Evolutionary conservation across 2,888 invertebrate species (phyloP).

Genomic region (Aphodius granarius): DNA sequence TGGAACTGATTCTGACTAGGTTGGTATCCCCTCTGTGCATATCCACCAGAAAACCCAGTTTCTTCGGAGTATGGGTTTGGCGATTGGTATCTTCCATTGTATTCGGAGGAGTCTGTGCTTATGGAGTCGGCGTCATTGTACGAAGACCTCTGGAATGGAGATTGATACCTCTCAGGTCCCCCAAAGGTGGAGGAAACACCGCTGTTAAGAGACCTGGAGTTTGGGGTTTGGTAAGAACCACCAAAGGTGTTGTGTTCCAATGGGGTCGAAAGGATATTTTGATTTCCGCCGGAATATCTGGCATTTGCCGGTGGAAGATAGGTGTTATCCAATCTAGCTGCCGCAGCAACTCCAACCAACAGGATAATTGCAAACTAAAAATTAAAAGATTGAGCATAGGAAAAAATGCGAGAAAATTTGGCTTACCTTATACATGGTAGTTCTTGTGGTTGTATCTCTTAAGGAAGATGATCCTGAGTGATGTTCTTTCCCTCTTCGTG

Average conservation of each 20-base stretch:
- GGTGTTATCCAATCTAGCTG: conserved; percentile 60
- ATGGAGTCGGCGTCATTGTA: background rate
- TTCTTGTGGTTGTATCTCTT: background rate
- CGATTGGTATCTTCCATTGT: background rate
- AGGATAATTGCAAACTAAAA: background rate
- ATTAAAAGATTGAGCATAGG: background rate
- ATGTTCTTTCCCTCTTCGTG: background rate
- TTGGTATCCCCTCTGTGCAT: background rate
- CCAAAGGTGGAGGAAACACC: background rate
- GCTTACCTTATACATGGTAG: background rate
- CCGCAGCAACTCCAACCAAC: conserved; percentile 49
- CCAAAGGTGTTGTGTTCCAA: conserved; percentile 7
- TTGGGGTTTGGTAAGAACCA: background rate
- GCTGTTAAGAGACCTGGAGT: background rate
- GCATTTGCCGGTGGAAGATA: conserved; percentile 60
- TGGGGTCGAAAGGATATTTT: conserved; percentile 44
- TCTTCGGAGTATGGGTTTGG: background rate
- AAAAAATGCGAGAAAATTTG: background rate
- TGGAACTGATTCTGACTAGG: background rate
- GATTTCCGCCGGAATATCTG: conserved; percentile 56
- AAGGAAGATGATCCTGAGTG: background rate
- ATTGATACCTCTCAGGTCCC: background rate
- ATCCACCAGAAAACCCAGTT: background rate
- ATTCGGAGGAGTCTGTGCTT: background rate
- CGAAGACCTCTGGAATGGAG: background rate